phyloP scores from a whole-genome alignment of 2,113 vertebrate genomes.

The Cepphus grylle region DNA sequence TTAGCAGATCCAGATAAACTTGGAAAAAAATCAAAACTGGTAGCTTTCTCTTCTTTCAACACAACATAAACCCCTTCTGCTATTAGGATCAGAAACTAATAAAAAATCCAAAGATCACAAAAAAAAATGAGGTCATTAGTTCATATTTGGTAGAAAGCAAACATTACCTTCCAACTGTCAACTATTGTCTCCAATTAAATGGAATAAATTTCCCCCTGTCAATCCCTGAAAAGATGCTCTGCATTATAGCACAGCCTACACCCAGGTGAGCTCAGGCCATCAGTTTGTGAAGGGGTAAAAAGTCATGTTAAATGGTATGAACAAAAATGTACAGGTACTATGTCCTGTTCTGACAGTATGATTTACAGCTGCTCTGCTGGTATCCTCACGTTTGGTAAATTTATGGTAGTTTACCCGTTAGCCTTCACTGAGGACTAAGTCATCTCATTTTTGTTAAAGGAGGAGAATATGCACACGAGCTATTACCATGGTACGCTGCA shows the following conservation, averaged over 20 bases:
- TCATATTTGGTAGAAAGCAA: background rate
- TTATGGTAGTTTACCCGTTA: rapidly evolving
- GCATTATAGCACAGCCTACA: background rate
- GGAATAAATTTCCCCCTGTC: background rate
- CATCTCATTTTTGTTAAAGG: background rate
- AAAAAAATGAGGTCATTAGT: background rate
- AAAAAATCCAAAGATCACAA: background rate
- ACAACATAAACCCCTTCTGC: background rate
- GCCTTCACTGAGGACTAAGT: background rate
- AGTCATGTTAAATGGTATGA: background rate
- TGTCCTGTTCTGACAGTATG: background rate
- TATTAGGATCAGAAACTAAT: background rate
- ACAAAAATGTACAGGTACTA: background rate
- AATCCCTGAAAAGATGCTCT: background rate
- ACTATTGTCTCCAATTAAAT: background rate
- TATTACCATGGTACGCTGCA: rapidly evolving
- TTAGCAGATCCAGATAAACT: background rate
- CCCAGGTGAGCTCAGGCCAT: background rate
- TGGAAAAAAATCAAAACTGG: background rate
- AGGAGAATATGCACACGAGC: rapidly evolving
- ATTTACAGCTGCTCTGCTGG: background rate
- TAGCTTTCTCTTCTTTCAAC: background rate
- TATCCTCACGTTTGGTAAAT: background rate
- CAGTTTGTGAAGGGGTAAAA: background rate
- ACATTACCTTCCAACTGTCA: background rate